Conservation (phyloP, 2,113 vertebrate species). For the Panurus biarmicus region DNA sequence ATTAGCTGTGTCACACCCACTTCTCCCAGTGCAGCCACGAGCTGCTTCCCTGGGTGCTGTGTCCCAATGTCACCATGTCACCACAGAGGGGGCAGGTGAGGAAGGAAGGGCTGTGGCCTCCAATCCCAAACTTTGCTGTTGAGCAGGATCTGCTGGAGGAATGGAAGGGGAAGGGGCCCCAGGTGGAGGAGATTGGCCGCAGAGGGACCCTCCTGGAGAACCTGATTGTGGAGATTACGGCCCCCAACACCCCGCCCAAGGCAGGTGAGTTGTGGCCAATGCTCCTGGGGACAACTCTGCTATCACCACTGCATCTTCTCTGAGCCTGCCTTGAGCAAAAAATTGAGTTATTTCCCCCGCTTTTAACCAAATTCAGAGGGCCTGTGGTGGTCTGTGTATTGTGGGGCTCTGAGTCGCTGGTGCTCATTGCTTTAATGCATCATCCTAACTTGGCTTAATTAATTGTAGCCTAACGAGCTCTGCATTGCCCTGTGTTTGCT, state of each 20-base stretch:
- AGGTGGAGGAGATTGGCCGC: constrained; percentile 83
- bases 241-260: constrained; percentile 81
- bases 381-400: accelerated
- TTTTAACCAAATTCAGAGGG: neutral
- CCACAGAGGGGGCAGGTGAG: accelerated
- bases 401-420: accelerated
- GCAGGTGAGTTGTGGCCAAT: constrained; percentile 31
- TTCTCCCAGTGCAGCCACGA: accelerated
- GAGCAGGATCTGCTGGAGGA: constrained; percentile 80
- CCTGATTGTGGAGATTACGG: constrained; percentile 86
- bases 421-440: accelerated
- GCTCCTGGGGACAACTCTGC: neutral
- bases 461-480: neutral
- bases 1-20: neutral
- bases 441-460: neutral
- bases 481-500: neutral
- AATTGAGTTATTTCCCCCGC: neutral
- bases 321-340: neutral
- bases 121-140: neutral
- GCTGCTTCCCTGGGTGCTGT: neutral
- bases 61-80: neutral
- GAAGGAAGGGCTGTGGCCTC: neutral
- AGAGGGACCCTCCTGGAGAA: constrained; percentile 87
- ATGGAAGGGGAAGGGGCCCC: constrained; percentile 78
- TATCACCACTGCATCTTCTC: neutral